phyloP scores from a whole-genome alignment of 1,140 invertebrate genomes.

The Radopholus similis region DNA sequence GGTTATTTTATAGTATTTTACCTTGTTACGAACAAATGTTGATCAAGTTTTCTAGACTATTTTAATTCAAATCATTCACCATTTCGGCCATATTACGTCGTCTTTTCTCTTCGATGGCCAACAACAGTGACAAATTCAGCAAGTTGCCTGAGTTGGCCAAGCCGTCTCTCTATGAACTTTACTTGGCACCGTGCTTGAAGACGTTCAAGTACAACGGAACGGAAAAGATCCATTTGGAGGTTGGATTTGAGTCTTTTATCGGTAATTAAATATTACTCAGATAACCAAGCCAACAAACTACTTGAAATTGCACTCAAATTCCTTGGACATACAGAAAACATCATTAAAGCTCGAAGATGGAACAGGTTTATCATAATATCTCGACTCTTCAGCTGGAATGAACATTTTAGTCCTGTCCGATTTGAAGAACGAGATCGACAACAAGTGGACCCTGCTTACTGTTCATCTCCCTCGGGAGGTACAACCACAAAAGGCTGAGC shows the following conservation, averaged over 20 bases:
- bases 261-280: background rate
- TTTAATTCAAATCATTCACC: too few relatives aligned
- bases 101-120: background rate
- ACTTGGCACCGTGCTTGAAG: constrained; percentile 24
- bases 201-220: constrained; percentile 24
- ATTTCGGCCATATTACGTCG: too few relatives aligned
- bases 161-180: constrained; percentile 21
- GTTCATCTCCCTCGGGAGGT: constrained; percentile 14
- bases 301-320: constrained; percentile 27
- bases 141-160: constrained; percentile 32
- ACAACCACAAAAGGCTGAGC: constrained; percentile 15
- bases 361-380: constrained; percentile 29
- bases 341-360: constrained; percentile 31
- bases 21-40: too few relatives aligned
- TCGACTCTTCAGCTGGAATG: background rate
- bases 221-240: constrained; percentile 20
- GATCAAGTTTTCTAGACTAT: too few relatives aligned
- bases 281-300: constrained; percentile 26
- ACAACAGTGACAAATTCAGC: constrained; percentile 16
- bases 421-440: constrained; percentile 11
- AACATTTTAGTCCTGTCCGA: constrained; percentile 17
- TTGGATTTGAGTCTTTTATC: background rate
- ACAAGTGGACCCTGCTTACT: constrained; percentile 19
- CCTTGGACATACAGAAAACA: constrained; percentile 26
- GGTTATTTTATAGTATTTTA: too few relatives aligned